Conservation (phyloP, 1,140 invertebrate genomes). For the Drosophila albomicans region DNA sequence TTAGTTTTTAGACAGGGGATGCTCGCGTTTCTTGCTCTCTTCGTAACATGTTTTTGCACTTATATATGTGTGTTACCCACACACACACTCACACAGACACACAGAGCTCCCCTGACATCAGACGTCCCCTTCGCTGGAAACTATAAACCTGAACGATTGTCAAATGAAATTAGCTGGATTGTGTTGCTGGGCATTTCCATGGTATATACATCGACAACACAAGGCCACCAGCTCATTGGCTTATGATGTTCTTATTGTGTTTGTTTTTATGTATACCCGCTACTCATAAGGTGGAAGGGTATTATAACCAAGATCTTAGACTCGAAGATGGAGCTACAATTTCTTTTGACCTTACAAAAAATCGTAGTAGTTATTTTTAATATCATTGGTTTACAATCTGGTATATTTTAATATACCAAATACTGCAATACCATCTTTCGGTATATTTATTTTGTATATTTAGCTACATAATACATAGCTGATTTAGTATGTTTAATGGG, state of each 20-base stretch:
- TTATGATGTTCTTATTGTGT: conserved; percentile 36
- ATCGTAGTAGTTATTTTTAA: too few relatives aligned
- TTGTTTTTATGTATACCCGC: neutral
- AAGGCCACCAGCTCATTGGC: conserved; percentile 63
- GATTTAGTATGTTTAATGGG: too few relatives aligned
- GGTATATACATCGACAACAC: conserved; percentile 23
- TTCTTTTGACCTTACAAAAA: too few relatives aligned
- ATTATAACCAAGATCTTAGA: too few relatives aligned
- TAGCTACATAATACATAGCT: too few relatives aligned
- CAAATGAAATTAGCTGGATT: conserved; percentile 77
- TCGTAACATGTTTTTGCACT: conserved; percentile 80
- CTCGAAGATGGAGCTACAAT: too few relatives aligned
- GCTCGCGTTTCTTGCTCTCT: conserved; percentile 37
- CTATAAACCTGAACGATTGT: conserved; percentile 60
- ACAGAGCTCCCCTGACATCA: neutral
- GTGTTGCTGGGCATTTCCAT: conserved; percentile 30
- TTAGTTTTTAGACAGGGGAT: conserved; percentile 34
- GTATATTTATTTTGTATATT: too few relatives aligned
- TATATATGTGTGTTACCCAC: conserved; percentile 44
- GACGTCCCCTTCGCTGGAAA: conserved; percentile 6
- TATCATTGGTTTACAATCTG: too few relatives aligned
- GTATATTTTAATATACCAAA: too few relatives aligned
- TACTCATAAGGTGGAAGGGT: too few relatives aligned
- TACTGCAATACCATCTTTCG: too few relatives aligned
- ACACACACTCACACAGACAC: conserved; percentile 14